Evolutionary conservation across 2,797 vertebrate species (phyloP).

Genomic region (Sternarchorhynchus goeldii): DNA sequence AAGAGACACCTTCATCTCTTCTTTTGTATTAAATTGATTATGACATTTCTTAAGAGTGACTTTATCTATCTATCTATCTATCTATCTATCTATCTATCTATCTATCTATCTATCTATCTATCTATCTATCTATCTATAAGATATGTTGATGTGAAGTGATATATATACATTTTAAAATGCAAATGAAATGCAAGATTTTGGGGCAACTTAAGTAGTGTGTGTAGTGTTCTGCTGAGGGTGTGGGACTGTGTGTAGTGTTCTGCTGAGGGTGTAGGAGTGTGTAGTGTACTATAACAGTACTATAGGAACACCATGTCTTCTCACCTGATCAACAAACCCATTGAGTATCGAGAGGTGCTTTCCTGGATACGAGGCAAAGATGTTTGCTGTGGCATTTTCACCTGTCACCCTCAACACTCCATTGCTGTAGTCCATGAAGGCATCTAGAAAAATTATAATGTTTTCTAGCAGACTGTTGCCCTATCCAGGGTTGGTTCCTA

Average conservation of each 20-base stretch:
- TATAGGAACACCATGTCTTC: constrained; percentile 18
- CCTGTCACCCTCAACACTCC: constrained; percentile 82
- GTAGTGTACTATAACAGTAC: too few relatives aligned
- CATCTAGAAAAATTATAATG: constrained; percentile 74
- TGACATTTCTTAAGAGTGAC: neutral
- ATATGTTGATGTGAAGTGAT: neutral
- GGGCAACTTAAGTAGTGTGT: too few relatives aligned
- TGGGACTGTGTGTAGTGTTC: too few relatives aligned
- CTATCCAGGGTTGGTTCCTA: too few relatives aligned
- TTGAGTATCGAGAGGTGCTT: constrained; percentile 84
- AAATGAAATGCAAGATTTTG: too few relatives aligned
- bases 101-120: too few relatives aligned
- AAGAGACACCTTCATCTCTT: neutral
- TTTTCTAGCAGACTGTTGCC: neutral
- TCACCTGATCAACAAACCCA: constrained; percentile 94
- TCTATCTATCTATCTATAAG: neutral
- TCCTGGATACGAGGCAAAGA: constrained; percentile 93
- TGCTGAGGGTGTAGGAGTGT: too few relatives aligned
- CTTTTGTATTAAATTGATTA: neutral
- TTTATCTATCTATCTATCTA: too few relatives aligned
- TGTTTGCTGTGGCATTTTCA: constrained; percentile 88
- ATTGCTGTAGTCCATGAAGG: constrained; percentile 80
- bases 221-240: too few relatives aligned
- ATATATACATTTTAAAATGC: too few relatives aligned
- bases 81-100: too few relatives aligned